These are phyloP conservation scores for Cylindroiulus punctatus DNA, from an alignment of 2,888 invertebrate species.

Conservation along the genomic window DNA sequence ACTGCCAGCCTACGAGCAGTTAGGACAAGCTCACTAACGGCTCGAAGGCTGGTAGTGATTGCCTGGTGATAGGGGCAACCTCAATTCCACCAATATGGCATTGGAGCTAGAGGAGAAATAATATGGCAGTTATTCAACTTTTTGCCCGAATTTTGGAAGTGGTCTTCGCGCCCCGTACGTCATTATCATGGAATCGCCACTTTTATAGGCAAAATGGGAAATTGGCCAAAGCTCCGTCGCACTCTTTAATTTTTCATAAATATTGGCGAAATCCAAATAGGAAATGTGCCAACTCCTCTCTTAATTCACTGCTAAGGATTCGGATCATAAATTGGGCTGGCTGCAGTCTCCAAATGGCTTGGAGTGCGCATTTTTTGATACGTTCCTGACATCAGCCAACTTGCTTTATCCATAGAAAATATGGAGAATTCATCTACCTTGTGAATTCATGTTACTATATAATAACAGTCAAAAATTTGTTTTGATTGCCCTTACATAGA, in stretches of 20 bases:
- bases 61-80: too few relatives aligned
- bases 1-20: too few relatives aligned
- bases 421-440: too few relatives aligned
- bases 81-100: neutral
- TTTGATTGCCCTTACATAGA: too few relatives aligned
- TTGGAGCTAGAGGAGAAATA: neutral
- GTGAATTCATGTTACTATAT: too few relatives aligned
- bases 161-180: neutral
- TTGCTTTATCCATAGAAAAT: too few relatives aligned
- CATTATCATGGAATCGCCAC: neutral
- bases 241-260: conserved; percentile 34
- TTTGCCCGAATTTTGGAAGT: neutral
- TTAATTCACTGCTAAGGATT: neutral
- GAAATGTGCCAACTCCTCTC: neutral
- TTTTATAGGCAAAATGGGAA: conserved; percentile 24
- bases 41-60: too few relatives aligned
- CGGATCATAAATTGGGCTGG: neutral
- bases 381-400: neutral
- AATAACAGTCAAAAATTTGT: too few relatives aligned
- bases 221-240: conserved; percentile 8
- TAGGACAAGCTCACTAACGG: too few relatives aligned
- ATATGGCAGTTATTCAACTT: neutral
- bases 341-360: neutral
- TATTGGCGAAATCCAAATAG: conserved; percentile 36
- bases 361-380: neutral